Evolutionary conservation across 1,140 invertebrate genomes (phyloP), one percentile per base, ranked within the genome.

Genomic region (Chrysomallon squamiferum): DNA sequence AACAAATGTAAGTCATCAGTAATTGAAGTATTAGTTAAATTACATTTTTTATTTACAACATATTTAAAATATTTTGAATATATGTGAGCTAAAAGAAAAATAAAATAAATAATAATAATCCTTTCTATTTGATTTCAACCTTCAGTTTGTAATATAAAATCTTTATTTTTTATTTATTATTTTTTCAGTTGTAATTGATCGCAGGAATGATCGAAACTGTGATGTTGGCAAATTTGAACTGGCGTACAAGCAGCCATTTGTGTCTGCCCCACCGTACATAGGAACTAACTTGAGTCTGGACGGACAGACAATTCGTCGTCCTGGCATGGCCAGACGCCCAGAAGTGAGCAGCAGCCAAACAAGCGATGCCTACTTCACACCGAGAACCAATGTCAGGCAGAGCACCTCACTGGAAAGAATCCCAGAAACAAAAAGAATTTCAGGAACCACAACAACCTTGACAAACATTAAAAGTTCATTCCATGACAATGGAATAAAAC

Each of bases 191-290:
- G 91, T 95, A 0, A 86, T 97, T n/a, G 95, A 97, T 82, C 88
- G 90, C 65, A 89, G 90, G 49, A 86, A 88, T 52, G 91, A 95
- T 83, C 89, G 90, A 68, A 91, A 91, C 59, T 92, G 93, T 15
- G 90, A 93, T 69, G 94, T 93, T 4, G 95, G 95, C 22, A 87
- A 90, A 60, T 97, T 96, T 82, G 94, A 96, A 81, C 78, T 95
- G 64, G 90, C 91, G 20, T 95, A 93, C 82, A 92, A 90, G 62
- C 92, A 92, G 75, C 86, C 88, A 59, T 76, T 87, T 59, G 88
- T 92, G 22, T 91, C 92, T 1, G 91, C 92, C 3, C 94, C 94
- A 15, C 92, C 93, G 2, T 96, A 95, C 80, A 89, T 93, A 62
- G 93, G 94, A 1, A 88, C 93, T 60, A 91, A 90, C 49, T 83